Evolutionary conservation across 2,113 vertebrate genomes (phyloP).

Genomic region (Macquaria australasica): DNA sequence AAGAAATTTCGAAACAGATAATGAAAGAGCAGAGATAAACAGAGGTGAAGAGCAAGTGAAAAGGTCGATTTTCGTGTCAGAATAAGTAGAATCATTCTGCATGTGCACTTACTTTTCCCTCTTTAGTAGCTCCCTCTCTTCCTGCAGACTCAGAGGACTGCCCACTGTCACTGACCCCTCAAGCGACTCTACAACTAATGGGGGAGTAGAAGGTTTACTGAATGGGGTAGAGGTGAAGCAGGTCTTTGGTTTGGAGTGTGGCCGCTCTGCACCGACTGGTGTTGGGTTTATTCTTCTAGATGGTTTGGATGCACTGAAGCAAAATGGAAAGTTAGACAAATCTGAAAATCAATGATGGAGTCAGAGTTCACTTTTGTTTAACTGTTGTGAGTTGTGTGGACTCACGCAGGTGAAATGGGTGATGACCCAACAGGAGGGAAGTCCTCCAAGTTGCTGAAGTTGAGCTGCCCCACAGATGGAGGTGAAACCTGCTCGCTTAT

Average conservation of each 20-base stretch:
- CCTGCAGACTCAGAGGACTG: slow-evolving; percentile 87
- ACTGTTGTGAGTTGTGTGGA: slow-evolving; percentile 12
- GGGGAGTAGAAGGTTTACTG: slow-evolving; percentile 82
- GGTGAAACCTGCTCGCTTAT: slow-evolving; percentile 77
- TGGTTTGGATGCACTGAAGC: slow-evolving; percentile 89
- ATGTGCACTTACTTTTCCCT: slow-evolving; percentile 89
- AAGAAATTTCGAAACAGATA: neutral
- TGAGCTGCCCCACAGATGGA: slow-evolving; percentile 83
- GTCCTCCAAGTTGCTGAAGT: slow-evolving; percentile 96
- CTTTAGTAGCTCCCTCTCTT: slow-evolving; percentile 95
- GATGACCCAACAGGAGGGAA: slow-evolving; percentile 93
- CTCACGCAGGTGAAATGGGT: slow-evolving; percentile 85
- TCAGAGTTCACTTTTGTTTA: neutral
- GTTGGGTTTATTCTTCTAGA: slow-evolving; percentile 98
- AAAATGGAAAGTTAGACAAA: neutral
- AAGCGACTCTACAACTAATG: slow-evolving; percentile 77
- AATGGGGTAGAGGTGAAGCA: slow-evolving; percentile 97
- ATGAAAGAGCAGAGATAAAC: neutral
- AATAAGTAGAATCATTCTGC: neutral
- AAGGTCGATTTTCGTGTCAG: neutral
- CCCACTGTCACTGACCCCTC: slow-evolving; percentile 63
- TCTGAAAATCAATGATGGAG: neutral
- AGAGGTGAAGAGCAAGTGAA: neutral
- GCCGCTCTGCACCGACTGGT: slow-evolving; percentile 92
- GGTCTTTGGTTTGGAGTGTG: slow-evolving; percentile 93